A percentile compares a stretch with the other conserved stretches of the same genome.
Conservation (phyloP, 2,113 vertebrate species). For the Toxotes jaculatrix region DNA sequence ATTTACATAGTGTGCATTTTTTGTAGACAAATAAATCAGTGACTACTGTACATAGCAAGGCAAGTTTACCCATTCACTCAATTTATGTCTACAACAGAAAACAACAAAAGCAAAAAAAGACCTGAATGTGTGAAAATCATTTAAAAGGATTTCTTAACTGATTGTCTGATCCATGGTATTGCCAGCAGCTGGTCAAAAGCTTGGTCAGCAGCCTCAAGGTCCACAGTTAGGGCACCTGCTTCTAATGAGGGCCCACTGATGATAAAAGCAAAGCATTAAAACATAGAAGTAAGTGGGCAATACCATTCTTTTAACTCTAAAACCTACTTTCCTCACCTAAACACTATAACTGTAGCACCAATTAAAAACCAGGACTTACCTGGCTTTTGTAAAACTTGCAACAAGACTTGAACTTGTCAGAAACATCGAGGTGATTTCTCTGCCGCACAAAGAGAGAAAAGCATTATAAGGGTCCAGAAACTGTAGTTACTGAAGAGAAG, state of each 20-base stretch:
- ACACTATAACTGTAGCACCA: too few species aligned
- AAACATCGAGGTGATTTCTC: slow-evolving; percentile 73
- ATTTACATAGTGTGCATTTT: background rate
- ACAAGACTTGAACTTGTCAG: slow-evolving; percentile 79
- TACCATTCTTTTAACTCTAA: background rate
- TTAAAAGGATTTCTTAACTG: slow-evolving; percentile 57
- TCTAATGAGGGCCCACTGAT: slow-evolving; percentile 51
- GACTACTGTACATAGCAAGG: background rate
- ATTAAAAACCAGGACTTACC: slow-evolving; percentile 56
- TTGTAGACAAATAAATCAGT: background rate
- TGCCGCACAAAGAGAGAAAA: slow-evolving; percentile 49
- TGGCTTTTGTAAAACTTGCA: slow-evolving; percentile 75
- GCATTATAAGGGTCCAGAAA: background rate
- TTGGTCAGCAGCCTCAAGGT: slow-evolving; percentile 72
- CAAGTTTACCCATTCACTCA: background rate
- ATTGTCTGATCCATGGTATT: slow-evolving; percentile 73
- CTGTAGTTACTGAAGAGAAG: background rate
- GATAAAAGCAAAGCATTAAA: slow-evolving; percentile 3
- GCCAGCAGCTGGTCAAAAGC: slow-evolving; percentile 70
- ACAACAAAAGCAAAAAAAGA: background rate
- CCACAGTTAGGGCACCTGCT: slow-evolving; percentile 59
- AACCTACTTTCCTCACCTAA: background rate
- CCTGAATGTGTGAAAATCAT: background rate
- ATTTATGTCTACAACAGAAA: background rate
- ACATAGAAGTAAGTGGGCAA: background rate